Evolutionary conservation across 2,888 invertebrate species (phyloP), one percentile per base, ranked within the genome.

Genomic region (Drosophila greeni): DNA sequence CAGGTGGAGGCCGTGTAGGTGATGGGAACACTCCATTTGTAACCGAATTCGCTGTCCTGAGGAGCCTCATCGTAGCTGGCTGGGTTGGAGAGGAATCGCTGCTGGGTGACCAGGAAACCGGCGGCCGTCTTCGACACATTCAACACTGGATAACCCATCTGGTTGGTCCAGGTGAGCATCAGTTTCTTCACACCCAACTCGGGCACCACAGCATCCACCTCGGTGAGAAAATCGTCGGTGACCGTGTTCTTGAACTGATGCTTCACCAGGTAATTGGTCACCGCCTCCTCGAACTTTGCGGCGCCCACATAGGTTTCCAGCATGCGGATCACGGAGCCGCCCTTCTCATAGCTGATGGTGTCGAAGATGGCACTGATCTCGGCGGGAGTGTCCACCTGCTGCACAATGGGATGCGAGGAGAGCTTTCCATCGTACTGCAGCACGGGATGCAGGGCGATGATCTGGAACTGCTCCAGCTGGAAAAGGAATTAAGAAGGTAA

Each of bases 351-450:
- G 0, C 96, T 95, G 66, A 98, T 97, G 0, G 91, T 89, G 86
- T 97, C 97, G 86, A 97, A 98, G 54, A 97, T 93, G 70, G 95
- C 94, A 0, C 94, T 95, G 60, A 98, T 97, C 90, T 97, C 93
- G 86, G 95, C 94, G 0, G 97, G 97, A 55, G 95, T 94, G 9
- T 90, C 90, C 7, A 97, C 97, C 2, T 91, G 92, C 87, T 95
- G 94, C 3, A 96, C 94, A 66, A 98, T 96, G 0, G 97, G 96
- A 89, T 97, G 97, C 1, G 97, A 96, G 53, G 93, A 94, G 3
- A 93, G 88, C 60, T 94, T 93, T 0, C 94, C 92, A 86, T 98
- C 98, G 3, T 92, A 90, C 2, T 89, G 88, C 69, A 97, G 86
- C 0, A 95, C 96, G 0, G 91, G 87, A 73, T 95, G 94, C 42